Conservation (phyloP, 2,113 vertebrate species). For the Natator depressus region DNA sequence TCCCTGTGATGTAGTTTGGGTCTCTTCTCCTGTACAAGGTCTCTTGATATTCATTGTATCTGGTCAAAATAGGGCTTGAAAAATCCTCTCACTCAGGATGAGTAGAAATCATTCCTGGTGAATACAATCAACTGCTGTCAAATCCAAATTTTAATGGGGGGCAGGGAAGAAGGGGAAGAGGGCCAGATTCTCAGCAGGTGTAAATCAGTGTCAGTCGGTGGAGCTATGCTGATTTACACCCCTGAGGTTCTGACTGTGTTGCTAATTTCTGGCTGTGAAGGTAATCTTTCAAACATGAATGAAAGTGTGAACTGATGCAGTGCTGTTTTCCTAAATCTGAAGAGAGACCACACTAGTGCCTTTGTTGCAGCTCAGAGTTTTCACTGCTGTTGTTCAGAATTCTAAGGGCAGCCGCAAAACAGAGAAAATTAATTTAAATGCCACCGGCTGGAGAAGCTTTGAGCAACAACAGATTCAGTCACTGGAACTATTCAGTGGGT, state of each 20-base stretch:
- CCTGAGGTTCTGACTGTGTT: neutral
- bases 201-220: accelerated
- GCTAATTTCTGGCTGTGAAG: neutral
- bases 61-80: neutral
- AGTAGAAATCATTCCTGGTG: neutral
- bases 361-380: accelerated
- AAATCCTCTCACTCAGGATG: neutral
- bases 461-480: neutral
- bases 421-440: neutral
- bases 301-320: neutral
- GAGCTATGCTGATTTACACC: neutral
- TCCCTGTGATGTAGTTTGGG: neutral
- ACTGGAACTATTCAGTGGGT: neutral
- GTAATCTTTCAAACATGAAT: neutral
- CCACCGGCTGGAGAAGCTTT: neutral
- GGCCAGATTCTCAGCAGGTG: neutral
- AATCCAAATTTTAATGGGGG: neutral
- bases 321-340: neutral
- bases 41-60: neutral
- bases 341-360: neutral
- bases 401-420: accelerated
- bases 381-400: neutral
- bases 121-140: neutral
- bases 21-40: neutral
- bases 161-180: neutral